Base-by-base conservation (phyloP, 2,113 vertebrate genomes). In the Epinephelus cyanopodus region DNA sequence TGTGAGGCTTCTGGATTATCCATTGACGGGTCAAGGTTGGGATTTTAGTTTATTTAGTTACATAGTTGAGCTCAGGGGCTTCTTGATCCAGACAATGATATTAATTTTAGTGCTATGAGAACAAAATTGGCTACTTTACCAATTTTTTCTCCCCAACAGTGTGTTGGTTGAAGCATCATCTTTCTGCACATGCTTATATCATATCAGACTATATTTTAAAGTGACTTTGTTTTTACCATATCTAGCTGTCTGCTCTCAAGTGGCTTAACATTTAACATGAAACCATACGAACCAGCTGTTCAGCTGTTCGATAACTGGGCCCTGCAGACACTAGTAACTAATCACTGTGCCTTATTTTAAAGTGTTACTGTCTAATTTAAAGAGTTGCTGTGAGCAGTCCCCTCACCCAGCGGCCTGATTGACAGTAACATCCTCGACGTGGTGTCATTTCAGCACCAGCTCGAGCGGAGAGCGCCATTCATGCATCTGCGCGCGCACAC, bases 361-460 rank as follows among this genome's bases (percentile, higher is more conserved):
- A 53, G 18, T 37, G 48, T 8, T 53, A 21, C 10, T 8, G 27
- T 37, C 33, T 48, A 69, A 54, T n/a, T 17, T 15, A 17, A 14
- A n/a, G n/a, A 3, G 50, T 54, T 29, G 17, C 18, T 21, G n/a
- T 21, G 56, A 27, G 39, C 25, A 57, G 68, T 63, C 19, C 42
- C 15, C 17, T 48, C n/a, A 45, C 62, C 13, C 64, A 63, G 25
- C 67, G 68, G 64, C 2, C 48, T 62, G 23, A 19, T 17, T 57
- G 64, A 77, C 66, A 64, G 17, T 14, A 53, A 12, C 61, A 54
- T 45, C 37, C 21, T 58, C 19, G 18, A 1, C 17, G 3, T 25
- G 27, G 8, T 53, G 74, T 87, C 69, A 73, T 85, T 95, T 95
- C 95, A 95, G 95, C 94, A 95, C 94, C 90, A 74, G 87, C 75